Conservation (phyloP, 2,888 invertebrate genomes). For the Cryptocheilus praepositus region DNA sequence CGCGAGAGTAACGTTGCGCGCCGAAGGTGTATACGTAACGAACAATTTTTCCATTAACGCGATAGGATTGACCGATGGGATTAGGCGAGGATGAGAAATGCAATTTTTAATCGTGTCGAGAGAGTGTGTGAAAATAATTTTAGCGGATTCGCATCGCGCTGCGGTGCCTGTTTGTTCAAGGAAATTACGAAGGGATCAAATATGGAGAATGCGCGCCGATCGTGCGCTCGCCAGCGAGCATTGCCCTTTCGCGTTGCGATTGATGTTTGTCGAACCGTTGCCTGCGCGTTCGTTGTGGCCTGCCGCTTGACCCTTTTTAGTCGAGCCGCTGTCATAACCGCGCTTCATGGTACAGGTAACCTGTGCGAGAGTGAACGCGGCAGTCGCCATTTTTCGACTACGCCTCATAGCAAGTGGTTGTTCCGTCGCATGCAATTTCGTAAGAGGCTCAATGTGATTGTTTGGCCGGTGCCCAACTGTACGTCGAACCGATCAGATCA, state of each 20-base stretch:
- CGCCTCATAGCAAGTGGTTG: too few species aligned
- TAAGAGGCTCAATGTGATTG: too few species aligned
- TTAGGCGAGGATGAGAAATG: conserved; percentile 38
- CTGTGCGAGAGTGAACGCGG: too few species aligned
- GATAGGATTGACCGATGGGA: conserved; percentile 15
- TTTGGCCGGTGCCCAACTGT: too few species aligned
- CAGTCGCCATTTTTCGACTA: too few species aligned
- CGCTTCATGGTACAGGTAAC: too few species aligned
- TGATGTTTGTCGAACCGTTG: conserved; percentile 16
- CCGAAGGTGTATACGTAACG: conserved; percentile 17
- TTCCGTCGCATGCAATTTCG: too few species aligned
- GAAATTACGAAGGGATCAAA: conserved; percentile 51
- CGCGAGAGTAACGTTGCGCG: conserved; percentile 28
- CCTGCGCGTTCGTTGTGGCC: too few species aligned
- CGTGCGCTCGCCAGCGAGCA: conserved; percentile 5
- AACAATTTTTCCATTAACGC: conserved; percentile 56
- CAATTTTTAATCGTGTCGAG: conserved; percentile 50
- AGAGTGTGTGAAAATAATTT: conserved; percentile 51
- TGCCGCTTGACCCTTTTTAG: too few species aligned
- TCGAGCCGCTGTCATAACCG: too few species aligned
- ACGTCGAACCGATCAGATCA: too few species aligned
- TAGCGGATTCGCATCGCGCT: conserved; percentile 24
- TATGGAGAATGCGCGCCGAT: conserved; percentile 48
- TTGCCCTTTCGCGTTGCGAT: conserved; percentile 22
- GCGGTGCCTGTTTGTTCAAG: conserved; percentile 50